Evolutionary conservation across 1,140 invertebrate genomes (phyloP).

Genomic region (Metaphire vulgaris): DNA sequence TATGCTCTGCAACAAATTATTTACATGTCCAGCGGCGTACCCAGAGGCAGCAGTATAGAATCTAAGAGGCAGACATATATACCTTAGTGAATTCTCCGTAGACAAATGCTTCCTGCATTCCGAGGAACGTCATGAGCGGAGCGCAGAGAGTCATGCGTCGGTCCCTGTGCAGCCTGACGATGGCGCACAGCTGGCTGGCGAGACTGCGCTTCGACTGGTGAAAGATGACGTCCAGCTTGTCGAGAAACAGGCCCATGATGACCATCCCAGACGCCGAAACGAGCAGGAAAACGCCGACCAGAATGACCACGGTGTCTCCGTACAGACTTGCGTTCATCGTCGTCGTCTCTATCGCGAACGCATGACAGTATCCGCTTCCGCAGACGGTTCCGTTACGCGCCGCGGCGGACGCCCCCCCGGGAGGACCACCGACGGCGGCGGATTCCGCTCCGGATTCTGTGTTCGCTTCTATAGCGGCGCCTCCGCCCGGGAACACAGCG

Average conservation of each 20-base stretch:
- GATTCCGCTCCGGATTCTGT: too few relatives aligned
- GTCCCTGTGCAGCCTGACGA: constrained; percentile 37
- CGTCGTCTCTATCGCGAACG: background rate
- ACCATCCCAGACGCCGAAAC: constrained; percentile 41
- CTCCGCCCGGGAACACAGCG: too few relatives aligned
- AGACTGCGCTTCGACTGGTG: constrained; percentile 10
- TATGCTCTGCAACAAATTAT: too few relatives aligned
- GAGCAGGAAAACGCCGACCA: constrained; percentile 44
- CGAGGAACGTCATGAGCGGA: constrained; percentile 45
- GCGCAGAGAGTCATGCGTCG: constrained; percentile 43
- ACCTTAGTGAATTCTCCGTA: constrained; percentile 49
- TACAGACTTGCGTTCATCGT: constrained; percentile 6
- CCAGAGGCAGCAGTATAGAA: too few relatives aligned
- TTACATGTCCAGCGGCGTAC: too few relatives aligned
- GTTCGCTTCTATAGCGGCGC: background rate
- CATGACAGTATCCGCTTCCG: constrained; percentile 6
- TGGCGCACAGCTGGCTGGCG: constrained; percentile 10
- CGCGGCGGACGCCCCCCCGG: too few relatives aligned
- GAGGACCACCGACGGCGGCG: too few relatives aligned
- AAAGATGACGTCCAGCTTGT: constrained; percentile 41
- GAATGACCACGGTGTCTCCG: constrained; percentile 29
- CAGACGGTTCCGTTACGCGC: constrained; percentile 5
- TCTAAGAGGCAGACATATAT: too few relatives aligned
- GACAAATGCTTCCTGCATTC: constrained; percentile 48
- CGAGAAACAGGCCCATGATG: constrained; percentile 42